Conservation (phyloP, 1,140 invertebrate genomes). For the Ooceraea biroi region DNA sequence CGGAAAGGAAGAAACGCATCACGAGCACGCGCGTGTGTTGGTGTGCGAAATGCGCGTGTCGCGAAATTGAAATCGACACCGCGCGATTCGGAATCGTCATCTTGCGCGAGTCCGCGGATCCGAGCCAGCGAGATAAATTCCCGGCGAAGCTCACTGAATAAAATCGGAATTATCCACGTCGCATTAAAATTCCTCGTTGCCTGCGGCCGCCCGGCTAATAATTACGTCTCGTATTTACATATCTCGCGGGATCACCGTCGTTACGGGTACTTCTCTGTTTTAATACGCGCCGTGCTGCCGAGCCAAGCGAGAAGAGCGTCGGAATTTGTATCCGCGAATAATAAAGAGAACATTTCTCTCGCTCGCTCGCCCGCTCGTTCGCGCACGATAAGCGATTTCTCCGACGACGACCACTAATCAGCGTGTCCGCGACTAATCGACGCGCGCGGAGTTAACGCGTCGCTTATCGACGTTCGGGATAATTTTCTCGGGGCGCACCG, state of each 20-base stretch:
- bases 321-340: slow-evolving; percentile 58
- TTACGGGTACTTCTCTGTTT: slow-evolving; percentile 48
- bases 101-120: no score
- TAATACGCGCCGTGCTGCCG: slow-evolving; percentile 33
- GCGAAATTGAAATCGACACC: slow-evolving; percentile 56
- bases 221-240: slow-evolving; percentile 59
- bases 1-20: no score
- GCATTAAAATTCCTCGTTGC: slow-evolving; percentile 57
- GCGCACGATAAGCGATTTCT: slow-evolving; percentile 33
- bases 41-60: no score
- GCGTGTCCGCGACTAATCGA: slow-evolving; percentile 41
- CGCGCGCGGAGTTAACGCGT: slow-evolving; percentile 47
- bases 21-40: no score
- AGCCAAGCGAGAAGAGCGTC: slow-evolving; percentile 23
- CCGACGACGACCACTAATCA: slow-evolving; percentile 34
- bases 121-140: slow-evolving; percentile 61
- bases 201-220: slow-evolving; percentile 50
- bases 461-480: slow-evolving; percentile 43
- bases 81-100: neutral
- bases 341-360: slow-evolving; percentile 41
- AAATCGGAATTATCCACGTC: slow-evolving; percentile 52
- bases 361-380: neutral
- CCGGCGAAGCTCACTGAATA: slow-evolving; percentile 34
- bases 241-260: slow-evolving; percentile 52
- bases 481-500: slow-evolving; percentile 25